Evolutionary conservation across 2,888 invertebrate species (phyloP), one percentile per base, ranked within the genome.

Genomic region (Netelia melanura): DNA sequence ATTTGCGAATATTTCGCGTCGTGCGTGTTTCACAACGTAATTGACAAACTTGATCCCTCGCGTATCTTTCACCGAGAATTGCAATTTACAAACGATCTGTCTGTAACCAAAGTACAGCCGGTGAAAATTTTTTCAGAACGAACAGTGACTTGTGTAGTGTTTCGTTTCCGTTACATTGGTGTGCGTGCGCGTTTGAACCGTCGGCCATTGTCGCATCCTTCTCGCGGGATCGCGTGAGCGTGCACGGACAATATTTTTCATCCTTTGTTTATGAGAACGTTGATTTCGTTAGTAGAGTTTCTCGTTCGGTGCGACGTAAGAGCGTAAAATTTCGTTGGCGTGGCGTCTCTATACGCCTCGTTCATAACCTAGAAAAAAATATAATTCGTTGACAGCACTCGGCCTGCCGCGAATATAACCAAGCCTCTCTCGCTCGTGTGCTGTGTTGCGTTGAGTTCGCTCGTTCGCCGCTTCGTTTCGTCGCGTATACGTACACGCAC

Each of bases 321-420:
- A 48, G 48, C 48, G 48, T 14, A 14, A 14, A 48, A 11, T 48
- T 48, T 48, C 77, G 58, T 77, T 84, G 81, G 61, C 84, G 25
- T 70, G 64, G 56, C 68, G 38, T 82, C 54, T 23, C n/a, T 56
- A 30, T 62, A 21, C 56, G 81, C 62, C 61, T 17, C 78, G 78
- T 64, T 52, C 78, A 75, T 81, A 81, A 84, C 77, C 77, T 81
- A 68, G 74, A 84, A 84, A 70, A 9, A 54, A 72, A 67, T 21
- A 72, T 58, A 81, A 81, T 76, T 21, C 77, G 52, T 85, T 71
- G 44, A 21, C 72, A 3, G 52, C 44, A 58, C 68, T 61, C 68
- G 68, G 81, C 71, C 85, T 65, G 65, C 11, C 11, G 17, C 58
- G 58, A 67, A 80, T 80, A 74, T 67, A 72, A 72, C 52, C 38